These are phyloP conservation scores for Amiota mariae DNA, from an alignment of 2,888 invertebrate species.

Conservation along the genomic window DNA sequence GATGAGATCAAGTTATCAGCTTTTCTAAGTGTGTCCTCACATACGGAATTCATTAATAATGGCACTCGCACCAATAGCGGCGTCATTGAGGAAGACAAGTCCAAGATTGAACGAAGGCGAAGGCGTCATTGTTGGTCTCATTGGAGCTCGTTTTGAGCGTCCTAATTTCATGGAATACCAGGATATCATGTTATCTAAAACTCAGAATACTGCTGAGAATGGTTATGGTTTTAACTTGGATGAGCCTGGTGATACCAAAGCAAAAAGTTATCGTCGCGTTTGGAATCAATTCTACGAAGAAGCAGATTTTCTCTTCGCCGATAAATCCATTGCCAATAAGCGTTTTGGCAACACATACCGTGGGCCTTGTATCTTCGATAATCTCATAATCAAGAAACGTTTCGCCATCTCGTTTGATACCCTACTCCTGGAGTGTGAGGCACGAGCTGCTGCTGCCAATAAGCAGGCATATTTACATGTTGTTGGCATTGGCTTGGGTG, in stretches of 20 bases:
- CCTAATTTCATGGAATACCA: conserved; percentile 75
- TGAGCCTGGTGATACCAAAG: conserved; percentile 36
- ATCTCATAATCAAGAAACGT: conserved; percentile 72
- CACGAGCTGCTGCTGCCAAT: conserved; percentile 75
- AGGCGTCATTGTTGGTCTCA: conserved; percentile 75
- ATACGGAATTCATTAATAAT: conserved; percentile 76
- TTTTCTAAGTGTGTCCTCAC: conserved; percentile 76
- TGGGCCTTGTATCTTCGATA: conserved; percentile 66
- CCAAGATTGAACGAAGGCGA: conserved; percentile 73
- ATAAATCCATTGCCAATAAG: conserved; percentile 54
- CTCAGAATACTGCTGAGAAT: conserved; percentile 74
- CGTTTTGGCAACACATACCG: conserved; percentile 64
- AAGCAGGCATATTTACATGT: conserved; percentile 79
- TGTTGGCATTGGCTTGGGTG: conserved; percentile 80
- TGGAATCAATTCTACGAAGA: conserved; percentile 65
- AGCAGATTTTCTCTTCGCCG: conserved; percentile 54
- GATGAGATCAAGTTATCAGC: conserved; percentile 78
- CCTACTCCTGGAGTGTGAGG: conserved; percentile 78
- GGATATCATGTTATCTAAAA: conserved; percentile 74
- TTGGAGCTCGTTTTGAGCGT: conserved; percentile 74
- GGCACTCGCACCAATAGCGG: conserved; percentile 76
- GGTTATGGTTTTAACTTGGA: conserved; percentile 71
- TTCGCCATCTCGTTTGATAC: conserved; percentile 78
- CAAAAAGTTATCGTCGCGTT: conserved; percentile 58
- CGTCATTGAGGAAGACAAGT: conserved; percentile 66